phyloP scores from a whole-genome alignment of 30 jellyfish, hydroid and myxozoan genomes.

The Aurelia sp. region DNA sequence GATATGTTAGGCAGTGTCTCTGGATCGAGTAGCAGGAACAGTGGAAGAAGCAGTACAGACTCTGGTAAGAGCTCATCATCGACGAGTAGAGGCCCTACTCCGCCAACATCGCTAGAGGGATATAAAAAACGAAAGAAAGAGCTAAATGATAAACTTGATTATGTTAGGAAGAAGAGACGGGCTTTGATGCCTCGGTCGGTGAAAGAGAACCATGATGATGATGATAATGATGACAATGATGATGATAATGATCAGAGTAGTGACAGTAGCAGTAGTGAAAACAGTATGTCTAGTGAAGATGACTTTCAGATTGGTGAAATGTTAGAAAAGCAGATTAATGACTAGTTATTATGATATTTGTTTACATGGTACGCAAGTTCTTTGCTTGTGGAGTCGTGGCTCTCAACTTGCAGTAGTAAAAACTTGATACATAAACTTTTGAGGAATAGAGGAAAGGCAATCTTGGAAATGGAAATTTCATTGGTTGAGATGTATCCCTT shows the following conservation, averaged over 20 bases:
- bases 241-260: not conserved
- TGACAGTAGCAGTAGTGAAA: slow-evolving; percentile 45
- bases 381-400: no score
- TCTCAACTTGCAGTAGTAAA: no score
- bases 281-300: slow-evolving; percentile 36
- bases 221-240: no score
- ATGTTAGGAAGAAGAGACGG: slow-evolving; percentile 16
- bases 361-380: no score
- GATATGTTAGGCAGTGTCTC: slow-evolving; percentile 72
- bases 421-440: no score
- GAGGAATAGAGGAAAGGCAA: no score
- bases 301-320: slow-evolving; percentile 36
- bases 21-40: slow-evolving; percentile 71
- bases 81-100: slow-evolving; percentile 7
- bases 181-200: slow-evolving; percentile 3
- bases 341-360: not conserved
- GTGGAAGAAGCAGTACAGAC: slow-evolving; percentile 35
- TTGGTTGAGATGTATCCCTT: no score
- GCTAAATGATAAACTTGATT: slow-evolving; percentile 11
- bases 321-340: slow-evolving; percentile 45
- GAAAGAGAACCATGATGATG: not conserved
- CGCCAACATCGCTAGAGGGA: not conserved
- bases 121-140: slow-evolving; percentile 1
- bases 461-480: no score
- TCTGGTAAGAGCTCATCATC: slow-evolving; percentile 18